Evolutionary conservation across 1,140 invertebrate species (phyloP).

Genomic region (Kradibia gibbosae): DNA sequence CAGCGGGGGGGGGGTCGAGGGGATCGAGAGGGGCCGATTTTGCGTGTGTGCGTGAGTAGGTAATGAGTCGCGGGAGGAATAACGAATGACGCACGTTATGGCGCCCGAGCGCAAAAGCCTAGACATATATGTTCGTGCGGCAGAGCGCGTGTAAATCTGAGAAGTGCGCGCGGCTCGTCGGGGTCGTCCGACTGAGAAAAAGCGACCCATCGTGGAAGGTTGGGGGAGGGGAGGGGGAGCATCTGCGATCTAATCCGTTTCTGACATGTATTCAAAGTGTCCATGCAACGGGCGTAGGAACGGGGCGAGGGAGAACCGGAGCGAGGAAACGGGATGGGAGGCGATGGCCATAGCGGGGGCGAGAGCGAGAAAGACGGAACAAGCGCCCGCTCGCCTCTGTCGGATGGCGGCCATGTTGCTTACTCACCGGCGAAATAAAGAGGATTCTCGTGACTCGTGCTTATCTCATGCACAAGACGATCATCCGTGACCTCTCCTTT

Average conservation of each 20-base stretch:
- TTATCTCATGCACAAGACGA: conserved; percentile 13
- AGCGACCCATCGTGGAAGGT: not conserved
- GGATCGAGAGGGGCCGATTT: too few species aligned
- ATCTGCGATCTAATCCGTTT: too few species aligned
- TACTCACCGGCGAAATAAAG: not conserved
- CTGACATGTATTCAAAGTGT: too few species aligned
- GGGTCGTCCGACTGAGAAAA: not conserved
- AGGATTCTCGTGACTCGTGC: conserved; percentile 29
- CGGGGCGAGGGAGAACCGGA: not conserved
- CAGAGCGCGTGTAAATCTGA: not conserved
- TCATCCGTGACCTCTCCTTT: not conserved
- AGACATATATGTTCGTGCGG: not conserved
- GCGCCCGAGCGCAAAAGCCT: not conserved
- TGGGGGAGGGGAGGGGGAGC: not conserved
- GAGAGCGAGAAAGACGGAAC: conserved; percentile 12
- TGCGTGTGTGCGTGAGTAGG: not conserved
- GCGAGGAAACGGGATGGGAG: not conserved
- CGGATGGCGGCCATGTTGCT: conserved; percentile 18
- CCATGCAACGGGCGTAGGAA: not conserved
- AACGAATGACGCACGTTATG: conserved; percentile 4
- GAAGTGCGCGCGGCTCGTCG: not conserved
- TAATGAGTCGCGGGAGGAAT: not conserved
- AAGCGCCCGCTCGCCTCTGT: not conserved
- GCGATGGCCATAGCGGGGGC: conserved; percentile 15
- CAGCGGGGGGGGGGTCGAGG: too few species aligned